phyloP scores from a whole-genome alignment of 2,797 vertebrate genomes.

The Luscinia luscinia region DNA sequence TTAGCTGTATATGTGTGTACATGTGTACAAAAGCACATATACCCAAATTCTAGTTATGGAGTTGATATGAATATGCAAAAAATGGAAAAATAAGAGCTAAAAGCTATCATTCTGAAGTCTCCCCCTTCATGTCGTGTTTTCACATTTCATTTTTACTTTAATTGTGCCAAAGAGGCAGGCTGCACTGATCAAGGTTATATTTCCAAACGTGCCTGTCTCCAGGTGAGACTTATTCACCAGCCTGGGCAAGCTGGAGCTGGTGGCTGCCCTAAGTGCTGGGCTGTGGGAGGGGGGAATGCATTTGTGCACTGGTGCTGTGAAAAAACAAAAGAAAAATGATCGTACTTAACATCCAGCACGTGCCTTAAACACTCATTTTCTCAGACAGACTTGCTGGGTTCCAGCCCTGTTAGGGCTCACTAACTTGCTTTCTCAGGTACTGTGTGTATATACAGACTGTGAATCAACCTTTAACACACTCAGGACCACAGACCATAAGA shows the following conservation, averaged over 20 bases:
- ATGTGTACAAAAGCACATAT: not conserved
- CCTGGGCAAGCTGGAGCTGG: not conserved
- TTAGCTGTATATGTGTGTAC: not conserved
- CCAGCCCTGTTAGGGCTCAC: not conserved
- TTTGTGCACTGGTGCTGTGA: not conserved
- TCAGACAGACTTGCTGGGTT: not conserved
- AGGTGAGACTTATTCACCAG: not conserved
- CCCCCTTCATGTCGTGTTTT: not conserved
- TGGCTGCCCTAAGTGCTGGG: not conserved
- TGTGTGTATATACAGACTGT: fast-evolving
- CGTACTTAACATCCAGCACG: not conserved
- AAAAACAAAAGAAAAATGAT: not conserved
- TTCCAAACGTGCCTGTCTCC: too few species aligned
- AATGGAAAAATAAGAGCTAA: not conserved
- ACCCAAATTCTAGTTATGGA: not conserved
- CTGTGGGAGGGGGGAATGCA: fast-evolving
- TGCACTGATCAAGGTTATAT: fast-evolving
- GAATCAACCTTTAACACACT: not conserved
- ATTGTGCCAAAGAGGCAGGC: not conserved
- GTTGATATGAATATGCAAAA: not conserved
- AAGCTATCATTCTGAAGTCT: not conserved
- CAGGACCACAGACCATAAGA: not conserved
- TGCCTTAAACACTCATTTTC: not conserved
- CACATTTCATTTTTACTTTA: not conserved
- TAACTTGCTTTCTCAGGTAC: too few species aligned